Evolutionary conservation across 2,888 invertebrate genomes (phyloP).

Genomic region (Auanema freiburgensis): DNA sequence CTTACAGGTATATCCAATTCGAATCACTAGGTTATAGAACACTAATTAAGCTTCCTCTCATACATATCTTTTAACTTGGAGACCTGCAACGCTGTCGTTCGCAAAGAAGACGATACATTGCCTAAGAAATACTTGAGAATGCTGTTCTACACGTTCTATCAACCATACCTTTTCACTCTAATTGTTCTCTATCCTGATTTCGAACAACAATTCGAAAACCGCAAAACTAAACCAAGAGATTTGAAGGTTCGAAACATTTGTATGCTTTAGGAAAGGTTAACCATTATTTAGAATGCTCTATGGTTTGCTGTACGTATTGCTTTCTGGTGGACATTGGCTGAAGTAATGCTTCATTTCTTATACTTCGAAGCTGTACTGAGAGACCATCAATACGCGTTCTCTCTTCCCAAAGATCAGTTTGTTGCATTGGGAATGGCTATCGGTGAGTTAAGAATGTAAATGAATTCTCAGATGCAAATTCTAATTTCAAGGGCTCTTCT

Average conservation of each 20-base stretch:
- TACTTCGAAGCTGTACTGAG: slow-evolving; percentile 65
- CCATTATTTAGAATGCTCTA: neutral
- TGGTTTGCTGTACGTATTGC: slow-evolving; percentile 55
- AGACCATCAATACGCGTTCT: slow-evolving; percentile 29
- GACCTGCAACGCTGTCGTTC: slow-evolving; percentile 31
- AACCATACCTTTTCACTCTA: slow-evolving; percentile 66
- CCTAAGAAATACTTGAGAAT: slow-evolving; percentile 39
- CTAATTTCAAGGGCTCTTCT: slow-evolving; percentile 65
- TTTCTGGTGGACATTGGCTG: slow-evolving; percentile 65
- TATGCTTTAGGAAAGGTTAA: no score
- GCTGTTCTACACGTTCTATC: slow-evolving; percentile 66
- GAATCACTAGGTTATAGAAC: neutral
- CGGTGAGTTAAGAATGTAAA: slow-evolving; percentile 26
- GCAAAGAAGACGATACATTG: slow-evolving; percentile 25
- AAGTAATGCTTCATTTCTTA: slow-evolving; percentile 64
- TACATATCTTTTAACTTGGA: slow-evolving; percentile 65
- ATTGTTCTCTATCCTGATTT: slow-evolving; percentile 65
- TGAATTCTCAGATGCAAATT: neutral
- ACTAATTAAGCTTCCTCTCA: slow-evolving; percentile 55
- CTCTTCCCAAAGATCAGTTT: slow-evolving; percentile 58
- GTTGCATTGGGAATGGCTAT: slow-evolving; percentile 62
- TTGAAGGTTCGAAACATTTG: slow-evolving; percentile 15
- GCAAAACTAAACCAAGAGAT: slow-evolving; percentile 24
- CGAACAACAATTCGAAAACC: slow-evolving; percentile 51
- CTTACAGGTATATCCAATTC: slow-evolving; percentile 48